Base-by-base conservation (phyloP, 2,888 invertebrate genomes). In the Tiliacea aurago region DNA sequence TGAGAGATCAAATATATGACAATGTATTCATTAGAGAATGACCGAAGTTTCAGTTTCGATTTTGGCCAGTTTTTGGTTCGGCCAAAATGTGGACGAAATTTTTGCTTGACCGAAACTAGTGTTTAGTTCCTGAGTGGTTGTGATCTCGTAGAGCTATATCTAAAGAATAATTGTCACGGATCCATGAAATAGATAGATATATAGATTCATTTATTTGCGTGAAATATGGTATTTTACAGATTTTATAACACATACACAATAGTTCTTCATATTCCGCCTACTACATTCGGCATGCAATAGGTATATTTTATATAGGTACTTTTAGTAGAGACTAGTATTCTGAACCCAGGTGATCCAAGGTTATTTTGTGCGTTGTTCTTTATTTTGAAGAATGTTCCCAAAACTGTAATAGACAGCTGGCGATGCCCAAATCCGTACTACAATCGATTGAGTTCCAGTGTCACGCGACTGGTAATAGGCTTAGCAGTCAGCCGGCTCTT, bases 361-460 rank as follows among this genome's bases (percentile, higher is more conserved):
- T 63, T 47, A 3, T 28, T 28, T 45, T 47, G 20, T 28, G 7
- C 0, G 1, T 63, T 28, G 10, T n/a, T 28, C 5, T 51, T 71
- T 28, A 13, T 55, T 55, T 23, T 13, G 15, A 4, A 43, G 18
- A 53, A 33, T 33, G 20, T 43, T 64, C 23, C 43, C 18, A 43
- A 67, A 67, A 47, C 33, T 49, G 33, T 61, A 43, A 53, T 47
- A 59, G 58, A 53, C 51, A 49, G 51, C 59, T 55, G 53, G 15
- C 33, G 41, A 33, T 69, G 41, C 62, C 70, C 28, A 78, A 79
- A 79, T 82, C 79, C 83, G 65, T 66, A 28, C 53, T 76, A 20
- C 45, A 77, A 82, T 79, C 83, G 79, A 79, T 79, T 79, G 47
- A 47, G 62, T 33, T 33, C 66, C 70, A 82, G 78, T 79, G 79